phyloP scores from a whole-genome alignment of 2,888 invertebrate species.

The Macrophya annulata region DNA sequence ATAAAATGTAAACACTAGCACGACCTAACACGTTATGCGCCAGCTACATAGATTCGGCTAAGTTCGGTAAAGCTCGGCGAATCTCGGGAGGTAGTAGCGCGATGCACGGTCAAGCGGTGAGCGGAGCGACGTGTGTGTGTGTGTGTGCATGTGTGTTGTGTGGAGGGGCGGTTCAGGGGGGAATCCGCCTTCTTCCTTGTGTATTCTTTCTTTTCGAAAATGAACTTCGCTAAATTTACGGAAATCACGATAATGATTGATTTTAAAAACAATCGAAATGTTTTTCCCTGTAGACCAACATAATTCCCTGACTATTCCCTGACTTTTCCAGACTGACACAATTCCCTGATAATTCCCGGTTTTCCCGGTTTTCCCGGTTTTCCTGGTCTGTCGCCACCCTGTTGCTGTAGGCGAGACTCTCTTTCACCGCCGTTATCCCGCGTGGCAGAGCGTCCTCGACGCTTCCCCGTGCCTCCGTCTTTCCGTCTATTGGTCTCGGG shows the following conservation, averaged over 20 bases:
- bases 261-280: neutral
- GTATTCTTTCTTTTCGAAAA: neutral
- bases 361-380: conserved; percentile 37
- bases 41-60: conserved; percentile 1
- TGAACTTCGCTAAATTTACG: neutral
- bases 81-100: neutral
- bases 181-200: neutral
- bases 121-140: neutral
- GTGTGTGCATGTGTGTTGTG: neutral
- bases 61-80: conserved; percentile 33
- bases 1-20: neutral
- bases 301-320: conserved; percentile 27
- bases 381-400: conserved; percentile 32
- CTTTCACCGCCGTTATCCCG: too few relatives aligned
- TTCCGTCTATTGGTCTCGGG: too few relatives aligned
- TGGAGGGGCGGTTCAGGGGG: neutral
- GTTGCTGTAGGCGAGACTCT: too few relatives aligned
- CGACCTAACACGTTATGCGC: neutral
- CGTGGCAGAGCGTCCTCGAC: too few relatives aligned
- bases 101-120: neutral
- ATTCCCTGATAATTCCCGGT: conserved; percentile 30
- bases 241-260: neutral
- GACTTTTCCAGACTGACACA: conserved; percentile 9
- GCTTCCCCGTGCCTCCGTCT: too few relatives aligned
- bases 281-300: conserved; percentile 6